Percentiles rank a stretch among this genome's conserved stretches.
Evolutionary conservation across 2,797 vertebrate genomes (phyloP).

Genomic region (Enteromius anoplus): DNA sequence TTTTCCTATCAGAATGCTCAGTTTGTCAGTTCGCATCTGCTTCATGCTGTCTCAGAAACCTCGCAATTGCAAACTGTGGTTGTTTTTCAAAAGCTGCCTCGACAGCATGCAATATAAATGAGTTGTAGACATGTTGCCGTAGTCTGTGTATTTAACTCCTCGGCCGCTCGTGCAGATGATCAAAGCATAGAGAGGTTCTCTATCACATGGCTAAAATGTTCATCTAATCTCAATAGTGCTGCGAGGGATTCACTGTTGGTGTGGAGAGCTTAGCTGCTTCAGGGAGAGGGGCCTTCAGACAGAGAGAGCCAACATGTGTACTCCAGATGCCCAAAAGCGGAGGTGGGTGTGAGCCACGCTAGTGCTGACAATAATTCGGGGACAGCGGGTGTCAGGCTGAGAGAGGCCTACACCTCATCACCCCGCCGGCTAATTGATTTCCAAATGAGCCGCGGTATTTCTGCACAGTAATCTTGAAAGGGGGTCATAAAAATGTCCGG

Average conservation of each 20-base stretch:
- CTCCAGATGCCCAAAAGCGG: slow-evolving; percentile 81
- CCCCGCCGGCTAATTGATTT: slow-evolving; percentile 89
- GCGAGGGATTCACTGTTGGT: slow-evolving; percentile 50
- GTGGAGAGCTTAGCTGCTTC: slow-evolving; percentile 48
- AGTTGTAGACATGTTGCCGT: slow-evolving; percentile 2
- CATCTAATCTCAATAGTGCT: slow-evolving; percentile 51
- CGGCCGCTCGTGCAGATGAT: slow-evolving; percentile 22
- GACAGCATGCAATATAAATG: slow-evolving; percentile 17
- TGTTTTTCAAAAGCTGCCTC: neutral
- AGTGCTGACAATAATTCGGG: slow-evolving; percentile 85
- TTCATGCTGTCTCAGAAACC: slow-evolving; percentile 5
- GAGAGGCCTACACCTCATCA: slow-evolving; percentile 90
- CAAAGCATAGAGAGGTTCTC: slow-evolving; percentile 38
- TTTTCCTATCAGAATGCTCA: neutral
- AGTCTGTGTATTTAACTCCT: slow-evolving; percentile 34
- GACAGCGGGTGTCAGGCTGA: slow-evolving; percentile 89
- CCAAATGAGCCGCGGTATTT: slow-evolving; percentile 90
- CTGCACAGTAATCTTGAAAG: slow-evolving; percentile 92
- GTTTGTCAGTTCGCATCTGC: slow-evolving; percentile 5
- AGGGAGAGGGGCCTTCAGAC: slow-evolving; percentile 40
- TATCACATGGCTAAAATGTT: slow-evolving; percentile 46
- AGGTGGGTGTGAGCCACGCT: slow-evolving; percentile 73
- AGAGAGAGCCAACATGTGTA: slow-evolving; percentile 84
- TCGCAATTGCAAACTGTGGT: neutral
- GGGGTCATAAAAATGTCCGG: slow-evolving; percentile 88